Percentiles rank a stretch among this genome's conserved stretches.
phyloP scores from a whole-genome alignment of 2,797 vertebrate genomes.

The Etheostoma nigrum region DNA sequence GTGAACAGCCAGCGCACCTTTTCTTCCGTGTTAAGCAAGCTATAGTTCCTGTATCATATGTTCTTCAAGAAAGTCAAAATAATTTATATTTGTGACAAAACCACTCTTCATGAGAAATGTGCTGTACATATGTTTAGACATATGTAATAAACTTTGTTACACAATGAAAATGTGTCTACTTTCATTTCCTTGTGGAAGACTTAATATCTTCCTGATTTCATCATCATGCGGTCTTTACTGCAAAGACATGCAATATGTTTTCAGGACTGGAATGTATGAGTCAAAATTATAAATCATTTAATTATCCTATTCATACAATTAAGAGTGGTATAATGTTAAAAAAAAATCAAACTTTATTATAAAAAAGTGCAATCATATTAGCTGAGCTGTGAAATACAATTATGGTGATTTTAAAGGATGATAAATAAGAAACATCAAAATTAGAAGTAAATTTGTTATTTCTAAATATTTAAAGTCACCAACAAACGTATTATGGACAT shows the following conservation, averaged over 20 bases:
- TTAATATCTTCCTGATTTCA: not conserved
- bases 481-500: not conserved
- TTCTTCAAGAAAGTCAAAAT: conserved; percentile 86
- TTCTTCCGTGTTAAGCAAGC: conserved; percentile 62
- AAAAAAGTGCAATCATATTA: not conserved
- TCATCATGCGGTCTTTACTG: not conserved
- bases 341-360: not conserved
- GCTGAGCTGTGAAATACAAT: too few species aligned
- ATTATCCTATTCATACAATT: not conserved
- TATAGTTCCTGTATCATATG: conserved; percentile 75
- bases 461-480: not conserved
- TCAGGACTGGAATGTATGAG: not conserved
- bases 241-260: not conserved
- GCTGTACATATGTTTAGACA: conserved; percentile 99
- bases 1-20: conserved; percentile 64
- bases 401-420: not conserved
- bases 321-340: not conserved
- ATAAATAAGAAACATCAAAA: not conserved
- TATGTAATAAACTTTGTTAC: conserved; percentile 99
- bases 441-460: not conserved
- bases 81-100: conserved; percentile 99
- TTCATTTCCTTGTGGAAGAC: not conserved
- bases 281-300: not conserved
- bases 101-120: conserved; percentile 94
- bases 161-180: conserved; percentile 77